Conservation (phyloP, 2,888 invertebrate species). For the Caenorhabditis doughertyi region DNA sequence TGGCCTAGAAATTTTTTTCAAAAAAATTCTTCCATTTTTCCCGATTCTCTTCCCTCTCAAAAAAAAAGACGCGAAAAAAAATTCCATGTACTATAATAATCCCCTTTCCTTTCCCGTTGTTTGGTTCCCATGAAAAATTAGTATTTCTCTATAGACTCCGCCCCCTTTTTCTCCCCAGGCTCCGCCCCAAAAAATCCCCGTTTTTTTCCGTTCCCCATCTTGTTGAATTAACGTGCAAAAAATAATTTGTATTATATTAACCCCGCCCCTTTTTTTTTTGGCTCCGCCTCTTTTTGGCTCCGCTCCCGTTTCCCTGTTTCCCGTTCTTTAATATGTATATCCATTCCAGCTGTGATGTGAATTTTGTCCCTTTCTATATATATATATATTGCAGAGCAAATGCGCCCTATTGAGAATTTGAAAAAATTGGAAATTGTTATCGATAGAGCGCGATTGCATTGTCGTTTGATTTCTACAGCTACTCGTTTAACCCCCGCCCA, state of each 20-base stretch:
- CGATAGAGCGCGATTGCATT: neutral
- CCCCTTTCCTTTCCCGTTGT: neutral
- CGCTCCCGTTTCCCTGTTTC: neutral
- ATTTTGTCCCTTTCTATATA: too few relatives aligned
- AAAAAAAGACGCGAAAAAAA: too few relatives aligned
- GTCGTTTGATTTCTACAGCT: neutral
- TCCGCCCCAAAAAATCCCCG: neutral
- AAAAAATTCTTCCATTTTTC: too few relatives aligned
- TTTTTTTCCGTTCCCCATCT: neutral
- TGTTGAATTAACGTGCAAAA: conserved; percentile 1
- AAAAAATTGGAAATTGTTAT: too few relatives aligned
- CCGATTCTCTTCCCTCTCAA: too few relatives aligned
- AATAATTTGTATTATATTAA: conserved; percentile 29
- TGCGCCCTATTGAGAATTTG: neutral
- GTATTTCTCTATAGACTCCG: too few relatives aligned
- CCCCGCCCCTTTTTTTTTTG: neutral
- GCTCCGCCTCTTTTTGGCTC: neutral
- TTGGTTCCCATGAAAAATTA: neutral
- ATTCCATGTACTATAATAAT: neutral
- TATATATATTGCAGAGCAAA: neutral
- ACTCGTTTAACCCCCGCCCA: neutral
- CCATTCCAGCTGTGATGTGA: conserved; percentile 65
- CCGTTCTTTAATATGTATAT: conserved; percentile 42
- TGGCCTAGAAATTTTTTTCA: too few relatives aligned
- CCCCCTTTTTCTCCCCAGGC: too few relatives aligned